A percentile compares a stretch with the other conserved stretches of the same genome.
These are phyloP conservation scores for Semibalanus balanoides DNA, from an alignment of 1,140 invertebrate genomes.

Conservation along the genomic window DNA sequence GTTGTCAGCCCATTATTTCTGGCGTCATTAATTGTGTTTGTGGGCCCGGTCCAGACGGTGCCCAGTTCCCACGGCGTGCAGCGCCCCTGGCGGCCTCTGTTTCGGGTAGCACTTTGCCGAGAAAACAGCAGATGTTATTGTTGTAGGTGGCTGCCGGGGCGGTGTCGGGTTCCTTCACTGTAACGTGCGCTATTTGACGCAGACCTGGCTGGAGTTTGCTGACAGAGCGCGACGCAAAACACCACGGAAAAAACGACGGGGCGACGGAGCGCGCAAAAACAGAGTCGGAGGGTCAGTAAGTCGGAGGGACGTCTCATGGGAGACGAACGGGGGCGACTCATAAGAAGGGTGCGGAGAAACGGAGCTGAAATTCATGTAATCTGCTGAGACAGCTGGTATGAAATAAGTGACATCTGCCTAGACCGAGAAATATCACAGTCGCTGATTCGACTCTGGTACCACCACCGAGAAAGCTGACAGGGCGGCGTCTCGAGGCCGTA, in stretches of 20 bases:
- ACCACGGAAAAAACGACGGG: background rate
- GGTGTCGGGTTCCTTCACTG: background rate
- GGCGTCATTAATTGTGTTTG: background rate
- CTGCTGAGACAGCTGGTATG: too few relatives aligned
- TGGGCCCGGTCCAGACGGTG: too few relatives aligned
- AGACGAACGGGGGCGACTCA: background rate
- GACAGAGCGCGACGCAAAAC: background rate
- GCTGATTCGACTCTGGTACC: too few relatives aligned
- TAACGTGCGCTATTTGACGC: background rate
- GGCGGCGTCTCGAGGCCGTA: too few relatives aligned
- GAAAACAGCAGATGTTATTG: conserved; percentile 2
- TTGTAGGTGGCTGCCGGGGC: background rate
- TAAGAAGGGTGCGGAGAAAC: too few relatives aligned
- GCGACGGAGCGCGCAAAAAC: background rate
- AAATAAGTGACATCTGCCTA: too few relatives aligned
- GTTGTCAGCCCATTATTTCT: background rate
- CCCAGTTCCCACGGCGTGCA: background rate
- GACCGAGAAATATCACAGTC: too few relatives aligned
- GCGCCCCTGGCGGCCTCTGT: background rate
- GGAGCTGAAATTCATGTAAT: too few relatives aligned
- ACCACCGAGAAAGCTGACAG: too few relatives aligned
- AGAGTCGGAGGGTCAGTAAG: background rate
- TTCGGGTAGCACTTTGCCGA: background rate
- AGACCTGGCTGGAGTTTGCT: background rate
- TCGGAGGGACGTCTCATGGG: background rate